phyloP scores from a whole-genome alignment of 2,797 vertebrate genomes.

The Centropyge bicolor region DNA sequence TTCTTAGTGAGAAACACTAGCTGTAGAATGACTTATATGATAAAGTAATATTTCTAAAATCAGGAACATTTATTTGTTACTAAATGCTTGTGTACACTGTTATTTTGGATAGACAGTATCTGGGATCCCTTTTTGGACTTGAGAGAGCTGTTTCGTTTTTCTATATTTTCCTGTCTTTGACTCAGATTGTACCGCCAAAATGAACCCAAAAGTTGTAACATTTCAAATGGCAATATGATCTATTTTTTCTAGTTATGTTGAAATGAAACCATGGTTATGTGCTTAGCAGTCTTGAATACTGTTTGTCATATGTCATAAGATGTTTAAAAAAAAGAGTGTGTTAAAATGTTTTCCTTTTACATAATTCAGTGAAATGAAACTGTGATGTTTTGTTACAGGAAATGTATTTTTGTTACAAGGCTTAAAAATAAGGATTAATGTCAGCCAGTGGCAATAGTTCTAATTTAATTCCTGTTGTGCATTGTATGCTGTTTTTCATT shows the following conservation, averaged over 20 bases:
- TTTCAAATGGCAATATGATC: constrained; percentile 92
- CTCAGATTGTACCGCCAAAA: constrained; percentile 86
- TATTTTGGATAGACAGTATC: constrained; percentile 89
- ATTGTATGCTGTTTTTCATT: constrained; percentile 88
- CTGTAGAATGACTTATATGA: constrained; percentile 96
- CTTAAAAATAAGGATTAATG: constrained; percentile 79
- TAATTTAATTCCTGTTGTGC: constrained; percentile 89
- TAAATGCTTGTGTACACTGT: constrained; percentile 94
- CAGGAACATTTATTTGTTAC: constrained; percentile 95
- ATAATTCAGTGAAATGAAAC: constrained; percentile 89
- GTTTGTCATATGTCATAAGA: constrained; percentile 81
- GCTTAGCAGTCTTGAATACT: constrained; percentile 98
- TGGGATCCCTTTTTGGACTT: constrained; percentile 87
- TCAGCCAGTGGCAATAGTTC: constrained; percentile 83
- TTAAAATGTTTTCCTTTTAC: constrained; percentile 85
- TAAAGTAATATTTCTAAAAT: constrained; percentile 96
- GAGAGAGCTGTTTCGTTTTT: constrained; percentile 82
- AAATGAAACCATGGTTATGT: constrained; percentile 88
- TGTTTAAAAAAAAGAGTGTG: constrained; percentile 86
- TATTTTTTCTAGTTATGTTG: constrained; percentile 92
- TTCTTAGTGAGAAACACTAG: constrained; percentile 99
- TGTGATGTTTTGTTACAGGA: constrained; percentile 92
- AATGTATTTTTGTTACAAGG: constrained; percentile 88
- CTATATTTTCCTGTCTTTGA: constrained; percentile 85
- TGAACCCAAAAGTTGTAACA: constrained; percentile 91